Evolutionary conservation across 2,113 vertebrate species (phyloP).

Genomic region (Mastomys natalensis): DNA sequence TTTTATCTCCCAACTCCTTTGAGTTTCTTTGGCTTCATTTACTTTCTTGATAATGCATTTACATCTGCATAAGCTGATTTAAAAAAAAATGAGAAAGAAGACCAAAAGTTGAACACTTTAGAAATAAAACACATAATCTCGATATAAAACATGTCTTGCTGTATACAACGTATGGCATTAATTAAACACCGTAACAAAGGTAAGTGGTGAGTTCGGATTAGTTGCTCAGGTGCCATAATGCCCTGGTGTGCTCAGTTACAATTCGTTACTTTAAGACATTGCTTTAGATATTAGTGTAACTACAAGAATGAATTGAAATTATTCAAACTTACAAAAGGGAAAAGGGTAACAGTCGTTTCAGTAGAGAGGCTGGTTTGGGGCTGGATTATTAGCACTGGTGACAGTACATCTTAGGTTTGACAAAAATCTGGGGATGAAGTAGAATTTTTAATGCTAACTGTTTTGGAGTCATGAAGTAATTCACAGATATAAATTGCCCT

Average conservation of each 20-base stretch:
- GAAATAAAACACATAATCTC: neutral
- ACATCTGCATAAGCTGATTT: constrained; percentile 1
- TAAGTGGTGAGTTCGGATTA: neutral
- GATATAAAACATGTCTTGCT: neutral
- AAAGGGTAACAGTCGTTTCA: neutral
- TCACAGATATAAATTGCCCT: neutral
- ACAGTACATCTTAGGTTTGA: neutral
- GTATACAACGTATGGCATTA: neutral
- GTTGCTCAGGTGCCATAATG: constrained; percentile 9
- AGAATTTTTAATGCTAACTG: constrained; percentile 33
- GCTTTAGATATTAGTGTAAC: neutral
- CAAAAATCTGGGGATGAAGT: constrained; percentile 14
- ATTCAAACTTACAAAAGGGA: neutral
- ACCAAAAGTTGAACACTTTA: neutral
- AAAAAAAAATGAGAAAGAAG: neutral
- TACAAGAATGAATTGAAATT: constrained; percentile 15
- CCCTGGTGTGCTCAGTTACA: neutral
- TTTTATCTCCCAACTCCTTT: neutral
- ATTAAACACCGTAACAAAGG: neutral
- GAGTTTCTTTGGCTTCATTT: neutral
- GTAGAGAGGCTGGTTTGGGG: neutral
- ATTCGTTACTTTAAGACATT: constrained; percentile 42
- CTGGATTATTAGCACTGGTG: constrained; percentile 8
- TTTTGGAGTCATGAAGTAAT: constrained; percentile 23
- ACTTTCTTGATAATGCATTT: neutral